phyloP scores from a whole-genome alignment of 2,113 vertebrate species.

The Zapornia atra region DNA sequence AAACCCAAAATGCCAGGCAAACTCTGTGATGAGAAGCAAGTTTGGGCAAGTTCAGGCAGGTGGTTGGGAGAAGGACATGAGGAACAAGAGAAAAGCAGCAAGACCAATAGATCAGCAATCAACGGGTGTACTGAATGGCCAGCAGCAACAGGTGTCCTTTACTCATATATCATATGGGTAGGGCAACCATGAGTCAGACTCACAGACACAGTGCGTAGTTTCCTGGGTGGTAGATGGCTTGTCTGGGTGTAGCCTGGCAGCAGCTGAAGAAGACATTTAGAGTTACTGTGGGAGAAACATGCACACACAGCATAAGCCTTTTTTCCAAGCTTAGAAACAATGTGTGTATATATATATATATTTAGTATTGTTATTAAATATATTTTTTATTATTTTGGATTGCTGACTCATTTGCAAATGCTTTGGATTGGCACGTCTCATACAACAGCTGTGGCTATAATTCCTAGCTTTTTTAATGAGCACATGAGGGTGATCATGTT shows the following conservation, averaged over 20 bases:
- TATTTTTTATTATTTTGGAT: background rate
- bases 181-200: conserved; percentile 21
- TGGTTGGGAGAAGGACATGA: background rate
- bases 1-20: background rate
- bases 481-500: background rate
- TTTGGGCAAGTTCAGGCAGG: background rate
- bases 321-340: background rate
- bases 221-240: background rate
- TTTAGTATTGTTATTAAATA: background rate
- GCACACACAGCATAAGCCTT: background rate
- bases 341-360: too few species aligned
- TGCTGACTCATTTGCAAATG: background rate
- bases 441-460: background rate
- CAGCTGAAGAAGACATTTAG: conserved; percentile 17
- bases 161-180: background rate
- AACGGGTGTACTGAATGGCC: background rate
- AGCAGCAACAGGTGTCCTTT: conserved; percentile 39
- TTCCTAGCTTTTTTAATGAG: background rate
- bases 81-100: background rate
- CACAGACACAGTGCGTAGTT: background rate
- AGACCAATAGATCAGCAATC: background rate
- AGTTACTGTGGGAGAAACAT: background rate
- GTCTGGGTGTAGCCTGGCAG: conserved; percentile 31
- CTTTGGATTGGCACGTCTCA: background rate
- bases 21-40: background rate